Conservation (phyloP, 2,113 vertebrate species). For the Lycaon pictus region DNA sequence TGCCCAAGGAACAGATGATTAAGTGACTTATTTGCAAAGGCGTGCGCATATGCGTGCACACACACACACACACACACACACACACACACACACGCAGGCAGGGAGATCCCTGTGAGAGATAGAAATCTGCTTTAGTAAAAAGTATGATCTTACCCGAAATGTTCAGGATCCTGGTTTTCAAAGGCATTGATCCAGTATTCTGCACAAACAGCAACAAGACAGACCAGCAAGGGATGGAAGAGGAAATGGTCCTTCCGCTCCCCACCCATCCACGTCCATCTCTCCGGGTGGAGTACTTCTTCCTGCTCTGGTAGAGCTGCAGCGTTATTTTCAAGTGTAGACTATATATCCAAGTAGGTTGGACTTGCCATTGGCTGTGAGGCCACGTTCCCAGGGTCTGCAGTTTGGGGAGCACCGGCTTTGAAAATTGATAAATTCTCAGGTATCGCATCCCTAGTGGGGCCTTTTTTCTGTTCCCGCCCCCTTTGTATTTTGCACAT, state of each 20-base stretch:
- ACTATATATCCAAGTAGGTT: background rate
- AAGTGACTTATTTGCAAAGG: conserved; percentile 51
- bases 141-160: background rate
- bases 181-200: background rate
- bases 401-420: background rate
- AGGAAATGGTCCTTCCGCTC: background rate
- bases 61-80: background rate
- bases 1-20: conserved; percentile 49
- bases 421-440: background rate
- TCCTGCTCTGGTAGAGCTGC: background rate
- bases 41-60: too few relatives aligned
- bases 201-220: background rate
- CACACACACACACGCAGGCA: background rate
- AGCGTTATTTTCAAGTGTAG: background rate
- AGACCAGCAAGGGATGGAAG: background rate
- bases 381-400: background rate
- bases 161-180: background rate
- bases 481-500: background rate
- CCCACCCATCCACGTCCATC: rapidly evolving
- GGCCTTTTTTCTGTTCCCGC: background rate
- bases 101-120: background rate
- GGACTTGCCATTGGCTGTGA: background rate
- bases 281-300: background rate
- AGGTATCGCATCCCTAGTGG: background rate
- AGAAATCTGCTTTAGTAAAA: background rate